Evolutionary conservation across 2,113 vertebrate species (phyloP).

Genomic region (pig (Sus scrofa)): DNA sequence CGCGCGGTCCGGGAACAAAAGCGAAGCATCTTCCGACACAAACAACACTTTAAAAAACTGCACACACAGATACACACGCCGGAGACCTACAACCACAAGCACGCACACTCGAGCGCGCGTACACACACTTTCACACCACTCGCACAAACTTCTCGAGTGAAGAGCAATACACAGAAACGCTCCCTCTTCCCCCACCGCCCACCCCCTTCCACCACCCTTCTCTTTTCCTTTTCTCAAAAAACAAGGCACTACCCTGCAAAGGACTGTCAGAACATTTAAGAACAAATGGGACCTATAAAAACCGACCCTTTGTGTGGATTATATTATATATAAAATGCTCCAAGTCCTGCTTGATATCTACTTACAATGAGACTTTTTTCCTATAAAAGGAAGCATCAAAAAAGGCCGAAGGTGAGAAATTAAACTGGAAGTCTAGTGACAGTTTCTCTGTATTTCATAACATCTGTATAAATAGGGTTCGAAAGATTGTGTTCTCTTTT

Average conservation of each 20-base stretch:
- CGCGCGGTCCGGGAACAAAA: constrained; percentile 69
- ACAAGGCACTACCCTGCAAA: constrained; percentile 72
- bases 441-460: constrained; percentile 88
- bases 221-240: constrained; percentile 63
- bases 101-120: background rate
- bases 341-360: constrained; percentile 84
- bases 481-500: constrained; percentile 92
- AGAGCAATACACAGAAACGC: constrained; percentile 77
- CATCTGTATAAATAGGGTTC: constrained; percentile 94
- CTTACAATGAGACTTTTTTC: constrained; percentile 83
- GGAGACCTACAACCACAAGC: constrained; percentile 39
- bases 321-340: constrained; percentile 83
- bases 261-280: constrained; percentile 80
- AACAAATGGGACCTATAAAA: constrained; percentile 78
- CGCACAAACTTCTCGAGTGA: constrained; percentile 75
- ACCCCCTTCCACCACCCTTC: background rate
- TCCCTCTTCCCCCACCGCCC: constrained; percentile 23
- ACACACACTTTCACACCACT: background rate
- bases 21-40: constrained; percentile 48
- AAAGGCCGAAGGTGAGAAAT: constrained; percentile 90
- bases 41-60: constrained; percentile 49
- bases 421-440: constrained; percentile 83
- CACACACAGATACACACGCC: constrained; percentile 19
- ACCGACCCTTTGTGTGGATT: constrained; percentile 83
- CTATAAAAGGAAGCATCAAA: constrained; percentile 85